Evolutionary conservation across 2,797 vertebrate genomes (phyloP), one percentile per base, ranked within the genome.

Genomic region (Zenarchopterus dispar): DNA sequence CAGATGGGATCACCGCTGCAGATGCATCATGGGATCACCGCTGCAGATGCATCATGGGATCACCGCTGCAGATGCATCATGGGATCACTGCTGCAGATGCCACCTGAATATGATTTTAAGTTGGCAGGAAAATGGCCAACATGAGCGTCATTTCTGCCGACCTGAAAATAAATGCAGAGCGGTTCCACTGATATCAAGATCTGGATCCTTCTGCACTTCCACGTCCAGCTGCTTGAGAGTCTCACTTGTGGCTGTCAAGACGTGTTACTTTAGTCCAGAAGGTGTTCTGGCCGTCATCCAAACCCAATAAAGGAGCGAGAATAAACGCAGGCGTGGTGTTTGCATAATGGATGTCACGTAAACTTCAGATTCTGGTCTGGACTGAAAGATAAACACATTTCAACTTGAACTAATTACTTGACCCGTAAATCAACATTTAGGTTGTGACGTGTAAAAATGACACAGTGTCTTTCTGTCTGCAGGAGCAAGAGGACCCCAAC

Each of bases 401-500:
- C n/a, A 36, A 7, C 5, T 17, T 36, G 28, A 23, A 21, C 6
- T 4, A 17, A 68, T 65, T 43, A 18, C 46, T 5, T 42, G 0
- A 13, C 21, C 21, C 7, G 31, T 52, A 31, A 62, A 57, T 19
- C 19, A 49, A 36, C 17, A 24, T 17, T 48, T 61, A 18, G 4
- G 26, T 15, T 26, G 4, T 6, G 39, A 48, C 7, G 28, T 11
- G 21, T 41, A 8, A 11, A 15, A 18, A 8, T 28, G 28, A 47
- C 22, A 77, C 44, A 76, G 0, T 57, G 2, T 77, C 5, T 85
- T 21, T 88, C 54, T 73, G 36, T 9, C 86, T 90, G 80, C 88
- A 99, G 97, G 97, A 99, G 70, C 97, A 99, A 89, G 97, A 99
- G 84, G 97, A 99, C 84, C 97, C 97, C 74, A 99, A 99, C 90